Base-by-base conservation (phyloP, 1,140 invertebrate genomes). In the Drosophila paulistorum region DNA sequence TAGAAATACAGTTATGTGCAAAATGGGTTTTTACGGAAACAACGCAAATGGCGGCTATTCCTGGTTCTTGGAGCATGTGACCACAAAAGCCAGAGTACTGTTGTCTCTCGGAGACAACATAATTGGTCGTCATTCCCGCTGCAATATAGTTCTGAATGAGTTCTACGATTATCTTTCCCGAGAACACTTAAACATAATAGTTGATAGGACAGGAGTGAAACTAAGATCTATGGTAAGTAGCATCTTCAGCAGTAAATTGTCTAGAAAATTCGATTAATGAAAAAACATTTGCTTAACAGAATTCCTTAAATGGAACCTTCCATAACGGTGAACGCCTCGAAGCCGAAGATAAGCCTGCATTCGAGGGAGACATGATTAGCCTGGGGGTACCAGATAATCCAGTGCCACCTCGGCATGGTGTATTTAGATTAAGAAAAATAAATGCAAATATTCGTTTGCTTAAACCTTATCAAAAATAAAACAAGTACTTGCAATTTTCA, bases 81-180 rank as follows among this genome's bases (percentile, higher is more conserved):
- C 35, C 11, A 68, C 65, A 3, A 59, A 57, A 0, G 33, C 26
- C 10, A 72, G 59, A 9, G 11, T 79, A 5, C 20, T 86, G 7
- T 33, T 87, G 1, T 55, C 51, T 7, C 10, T 57, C 6, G 83
- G 83, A 1, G 60, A 72, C 1, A 80, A 72, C 11, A 33, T 45
- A 4, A 30, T 87, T 2, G 83, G 83, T 2, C 59, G 83, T 0
- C 83, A 86, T 48, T 86, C 83, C 0, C 3, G n/a, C 9, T 87
- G 83, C 45, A 74, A 35, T 10, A 66, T 89, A 23, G 42, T 63
- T 0, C 13, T 89, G 1, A 39, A 7, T 0, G 33, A 39, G 17
- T 11, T 13, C 0, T 83, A 80, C 42, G 51, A 74, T 2, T 87
- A 41, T 39, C 17, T 87, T 7, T 87, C 83, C 0, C 64, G 83